A percentile compares a stretch with the other conserved stretches of the same genome.
phyloP scores from a whole-genome alignment of 2,113 vertebrate genomes.

The Ceyx cyanopectus region DNA sequence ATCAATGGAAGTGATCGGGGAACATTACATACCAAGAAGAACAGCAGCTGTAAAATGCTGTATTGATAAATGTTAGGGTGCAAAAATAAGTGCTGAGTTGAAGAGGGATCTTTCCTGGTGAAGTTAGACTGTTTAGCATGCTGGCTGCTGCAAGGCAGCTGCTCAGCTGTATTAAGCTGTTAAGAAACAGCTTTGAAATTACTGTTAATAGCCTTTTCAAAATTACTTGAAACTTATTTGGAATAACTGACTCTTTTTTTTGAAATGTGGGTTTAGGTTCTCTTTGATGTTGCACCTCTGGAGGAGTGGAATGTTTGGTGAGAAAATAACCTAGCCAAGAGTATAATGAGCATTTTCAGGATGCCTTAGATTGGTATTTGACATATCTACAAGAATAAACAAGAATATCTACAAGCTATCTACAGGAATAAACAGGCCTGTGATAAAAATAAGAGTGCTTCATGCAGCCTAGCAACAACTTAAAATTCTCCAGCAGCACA shows the following conservation, averaged over 20 bases:
- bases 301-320: background rate
- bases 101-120: background rate
- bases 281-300: background rate
- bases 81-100: background rate
- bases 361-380: conserved; percentile 21
- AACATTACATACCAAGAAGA: background rate
- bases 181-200: background rate
- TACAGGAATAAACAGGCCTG: conserved; percentile 55
- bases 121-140: background rate
- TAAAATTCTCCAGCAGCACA: background rate
- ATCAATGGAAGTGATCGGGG: background rate
- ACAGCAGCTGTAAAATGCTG: background rate
- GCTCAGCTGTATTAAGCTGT: background rate
- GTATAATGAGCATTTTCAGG: background rate
- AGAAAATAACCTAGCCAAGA: background rate
- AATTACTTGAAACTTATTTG: background rate
- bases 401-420: background rate
- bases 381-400: conserved; percentile 37
- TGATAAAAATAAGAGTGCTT: conserved; percentile 62
- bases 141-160: background rate
- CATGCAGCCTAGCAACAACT: conserved; percentile 60
- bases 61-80: background rate
- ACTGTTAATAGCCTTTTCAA: background rate
- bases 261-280: background rate
- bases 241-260: background rate